Conservation (phyloP, 1,140 invertebrate genomes). For the Drosophila littoralis region DNA sequence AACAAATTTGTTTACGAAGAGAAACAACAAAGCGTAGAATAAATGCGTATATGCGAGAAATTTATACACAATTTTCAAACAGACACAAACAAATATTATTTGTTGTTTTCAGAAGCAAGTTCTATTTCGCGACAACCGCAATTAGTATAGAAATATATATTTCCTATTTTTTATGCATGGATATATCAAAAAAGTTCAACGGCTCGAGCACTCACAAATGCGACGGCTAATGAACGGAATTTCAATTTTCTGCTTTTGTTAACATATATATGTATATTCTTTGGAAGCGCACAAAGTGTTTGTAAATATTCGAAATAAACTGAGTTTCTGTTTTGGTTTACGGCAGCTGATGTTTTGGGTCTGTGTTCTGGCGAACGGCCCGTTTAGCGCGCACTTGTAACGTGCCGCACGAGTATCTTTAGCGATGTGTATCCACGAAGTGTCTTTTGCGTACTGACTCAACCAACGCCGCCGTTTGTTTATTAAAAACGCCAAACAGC, state of each 20-base stretch:
- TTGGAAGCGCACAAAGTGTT: no score
- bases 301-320: background rate
- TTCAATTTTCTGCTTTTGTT: background rate
- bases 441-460: slow-evolving; percentile 69
- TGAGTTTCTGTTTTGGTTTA: background rate
- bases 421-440: slow-evolving; percentile 72
- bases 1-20: slow-evolving; percentile 48
- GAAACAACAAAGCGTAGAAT: slow-evolving; percentile 29
- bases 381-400: slow-evolving; percentile 61
- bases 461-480: slow-evolving; percentile 61
- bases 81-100: slow-evolving; percentile 11
- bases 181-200: slow-evolving; percentile 41
- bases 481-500: slow-evolving; percentile 74
- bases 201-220: slow-evolving; percentile 32
- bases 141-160: slow-evolving; percentile 9
- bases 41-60: slow-evolving; percentile 3
- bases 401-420: slow-evolving; percentile 33
- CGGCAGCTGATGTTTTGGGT: slow-evolving; percentile 33
- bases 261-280: no score
- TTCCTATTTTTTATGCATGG: background rate
- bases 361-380: slow-evolving; percentile 46
- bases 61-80: slow-evolving; percentile 14
- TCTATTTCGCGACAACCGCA: slow-evolving; percentile 2
- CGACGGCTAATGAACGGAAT: slow-evolving; percentile 26
- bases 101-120: slow-evolving; percentile 18